These are phyloP conservation scores for Lathronympha strigana DNA, from an alignment of 2,888 invertebrate species.

Conservation along the genomic window DNA sequence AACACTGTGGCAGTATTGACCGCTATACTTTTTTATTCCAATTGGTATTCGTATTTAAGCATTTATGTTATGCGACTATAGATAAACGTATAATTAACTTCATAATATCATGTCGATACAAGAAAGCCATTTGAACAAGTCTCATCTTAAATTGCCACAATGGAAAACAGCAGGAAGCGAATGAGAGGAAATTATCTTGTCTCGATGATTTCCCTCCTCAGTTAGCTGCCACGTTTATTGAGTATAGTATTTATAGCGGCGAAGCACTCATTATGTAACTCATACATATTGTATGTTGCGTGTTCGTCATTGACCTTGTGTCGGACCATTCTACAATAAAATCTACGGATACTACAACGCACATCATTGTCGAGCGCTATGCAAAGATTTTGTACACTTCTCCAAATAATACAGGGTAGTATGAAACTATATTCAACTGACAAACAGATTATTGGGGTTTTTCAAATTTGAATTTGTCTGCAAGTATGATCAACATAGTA, in stretches of 20 bases:
- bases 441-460: no score
- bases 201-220: constrained; percentile 28
- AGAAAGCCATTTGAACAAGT: constrained; percentile 36
- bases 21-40: no score
- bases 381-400: not conserved
- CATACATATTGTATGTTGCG: constrained; percentile 43
- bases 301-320: constrained; percentile 41
- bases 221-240: constrained; percentile 26
- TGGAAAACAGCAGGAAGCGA: constrained; percentile 60
- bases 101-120: constrained; percentile 30
- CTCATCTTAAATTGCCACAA: constrained; percentile 45
- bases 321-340: constrained; percentile 30
- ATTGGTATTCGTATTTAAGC: no score
- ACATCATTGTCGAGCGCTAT: constrained; percentile 11
- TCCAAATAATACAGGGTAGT: not conserved
- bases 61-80: constrained; percentile 16
- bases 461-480: no score
- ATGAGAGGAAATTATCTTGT: constrained; percentile 39
- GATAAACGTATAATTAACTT: constrained; percentile 28
- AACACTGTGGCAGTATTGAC: no score
- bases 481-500: no score
- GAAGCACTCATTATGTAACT: constrained; percentile 40
- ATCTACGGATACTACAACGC: constrained; percentile 32
- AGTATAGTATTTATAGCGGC: constrained; percentile 34
- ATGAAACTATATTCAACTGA: no score